Conservation (phyloP, 2,888 invertebrate genomes). For the Spodoptera picta region DNA sequence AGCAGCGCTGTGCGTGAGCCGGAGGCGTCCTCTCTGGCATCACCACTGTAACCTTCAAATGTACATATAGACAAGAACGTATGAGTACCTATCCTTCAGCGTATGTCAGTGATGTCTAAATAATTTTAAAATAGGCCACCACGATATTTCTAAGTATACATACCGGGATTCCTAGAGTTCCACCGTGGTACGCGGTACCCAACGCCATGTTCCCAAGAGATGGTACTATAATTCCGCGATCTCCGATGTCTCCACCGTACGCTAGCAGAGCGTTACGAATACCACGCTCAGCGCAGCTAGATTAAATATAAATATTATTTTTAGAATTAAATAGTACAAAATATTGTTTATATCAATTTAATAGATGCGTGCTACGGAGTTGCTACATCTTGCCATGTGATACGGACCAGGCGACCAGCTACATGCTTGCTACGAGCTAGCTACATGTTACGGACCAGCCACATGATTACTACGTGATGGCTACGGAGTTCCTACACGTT, state of each 20-base stretch:
- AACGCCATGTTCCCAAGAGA: constrained; percentile 82
- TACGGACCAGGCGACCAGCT: no score
- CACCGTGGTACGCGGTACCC: constrained; percentile 83
- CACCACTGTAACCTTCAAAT: constrained; percentile 78
- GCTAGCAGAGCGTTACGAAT: constrained; percentile 76
- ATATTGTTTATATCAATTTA: no score
- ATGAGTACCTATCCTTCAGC: not conserved
- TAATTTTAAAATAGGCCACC: no score
- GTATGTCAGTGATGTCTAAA: not conserved
- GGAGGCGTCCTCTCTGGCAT: constrained; percentile 78
- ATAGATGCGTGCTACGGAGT: no score
- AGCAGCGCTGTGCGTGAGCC: constrained; percentile 76
- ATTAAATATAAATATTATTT: not conserved
- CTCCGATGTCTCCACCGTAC: constrained; percentile 62
- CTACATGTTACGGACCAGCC: no score
- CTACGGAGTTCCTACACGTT: no score
- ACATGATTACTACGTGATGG: no score
- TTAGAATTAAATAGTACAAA: no score
- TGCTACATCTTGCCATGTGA: no score
- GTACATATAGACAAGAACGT: not conserved
- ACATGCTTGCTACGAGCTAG: no score
- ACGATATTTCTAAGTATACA: constrained; percentile 8
- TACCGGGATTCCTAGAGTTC: constrained; percentile 78
- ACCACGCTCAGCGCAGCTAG: constrained; percentile 81
- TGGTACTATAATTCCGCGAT: constrained; percentile 80